A percentile compares a stretch with the other conserved stretches of the same genome.
Conservation (phyloP, 2,888 invertebrate species). For the Drosophila lacicola region DNA sequence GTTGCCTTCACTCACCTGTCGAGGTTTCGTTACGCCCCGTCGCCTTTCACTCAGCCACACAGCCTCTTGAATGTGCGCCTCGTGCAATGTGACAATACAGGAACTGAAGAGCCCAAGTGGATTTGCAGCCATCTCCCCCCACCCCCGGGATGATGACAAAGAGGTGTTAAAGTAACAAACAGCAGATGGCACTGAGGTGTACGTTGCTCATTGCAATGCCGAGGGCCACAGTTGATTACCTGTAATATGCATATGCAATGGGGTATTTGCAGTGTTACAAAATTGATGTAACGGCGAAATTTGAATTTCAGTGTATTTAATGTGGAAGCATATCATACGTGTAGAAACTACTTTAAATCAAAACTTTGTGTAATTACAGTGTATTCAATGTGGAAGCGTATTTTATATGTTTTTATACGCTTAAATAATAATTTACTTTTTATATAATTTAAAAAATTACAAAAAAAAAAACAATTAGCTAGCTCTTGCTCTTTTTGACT, state of each 20-base stretch:
- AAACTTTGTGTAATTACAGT: too few relatives aligned
- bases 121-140: constrained; percentile 15
- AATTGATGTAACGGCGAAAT: neutral
- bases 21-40: constrained; percentile 14
- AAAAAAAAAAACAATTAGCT: too few relatives aligned
- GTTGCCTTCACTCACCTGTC: constrained; percentile 53
- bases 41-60: constrained; percentile 30
- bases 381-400: too few relatives aligned
- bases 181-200: constrained; percentile 39
- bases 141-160: constrained; percentile 24
- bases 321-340: neutral
- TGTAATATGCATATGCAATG: neutral
- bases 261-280: neutral
- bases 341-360: too few relatives aligned
- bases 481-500: too few relatives aligned
- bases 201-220: constrained; percentile 32
- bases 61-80: constrained; percentile 48
- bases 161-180: constrained; percentile 51
- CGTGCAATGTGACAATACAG: constrained; percentile 35
- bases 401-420: too few relatives aligned
- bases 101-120: constrained; percentile 26
- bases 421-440: too few relatives aligned
- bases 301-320: too few relatives aligned
- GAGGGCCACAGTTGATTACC: constrained; percentile 14
- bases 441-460: too few relatives aligned